phyloP scores from a whole-genome alignment of 2,888 invertebrate genomes.

The Congeria kusceri region DNA sequence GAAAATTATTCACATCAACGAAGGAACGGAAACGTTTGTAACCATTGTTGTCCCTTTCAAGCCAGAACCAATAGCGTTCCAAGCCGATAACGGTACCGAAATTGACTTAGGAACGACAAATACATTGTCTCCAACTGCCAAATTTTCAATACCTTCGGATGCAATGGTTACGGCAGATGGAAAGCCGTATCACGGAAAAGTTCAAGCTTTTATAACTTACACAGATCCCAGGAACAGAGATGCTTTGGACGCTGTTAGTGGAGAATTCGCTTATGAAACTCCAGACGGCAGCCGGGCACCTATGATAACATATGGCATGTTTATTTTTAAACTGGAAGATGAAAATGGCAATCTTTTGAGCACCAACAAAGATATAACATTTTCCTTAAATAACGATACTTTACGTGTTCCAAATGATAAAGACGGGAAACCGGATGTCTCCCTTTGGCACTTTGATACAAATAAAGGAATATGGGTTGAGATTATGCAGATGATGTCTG shows the following conservation, averaged over 20 bases:
- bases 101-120: conserved; percentile 28
- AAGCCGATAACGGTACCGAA: conserved; percentile 12
- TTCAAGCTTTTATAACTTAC: conserved; percentile 41
- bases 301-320: conserved; percentile 53
- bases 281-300: conserved; percentile 30
- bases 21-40: conserved; percentile 13
- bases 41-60: conserved; percentile 34
- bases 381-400: conserved; percentile 36
- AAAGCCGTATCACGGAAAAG: conserved; percentile 22
- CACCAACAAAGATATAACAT: conserved; percentile 34
- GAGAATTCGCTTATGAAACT: conserved; percentile 38
- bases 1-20: conserved; percentile 30
- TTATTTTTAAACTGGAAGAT: conserved; percentile 34
- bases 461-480: conserved; percentile 59
- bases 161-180: conserved; percentile 42
- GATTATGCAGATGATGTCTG: conserved; percentile 27
- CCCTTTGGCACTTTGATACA: conserved; percentile 43
- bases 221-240: conserved; percentile 45
- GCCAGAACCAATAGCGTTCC: conserved; percentile 39
- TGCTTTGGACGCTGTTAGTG: conserved; percentile 46
- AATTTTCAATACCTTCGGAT: conserved; percentile 30
- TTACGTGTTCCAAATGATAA: conserved; percentile 38
- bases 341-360: conserved; percentile 23
- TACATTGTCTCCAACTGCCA: conserved; percentile 6
- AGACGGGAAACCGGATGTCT: conserved; percentile 43